phyloP scores from a whole-genome alignment of 2,888 invertebrate species.

The Campaea margaritaria region DNA sequence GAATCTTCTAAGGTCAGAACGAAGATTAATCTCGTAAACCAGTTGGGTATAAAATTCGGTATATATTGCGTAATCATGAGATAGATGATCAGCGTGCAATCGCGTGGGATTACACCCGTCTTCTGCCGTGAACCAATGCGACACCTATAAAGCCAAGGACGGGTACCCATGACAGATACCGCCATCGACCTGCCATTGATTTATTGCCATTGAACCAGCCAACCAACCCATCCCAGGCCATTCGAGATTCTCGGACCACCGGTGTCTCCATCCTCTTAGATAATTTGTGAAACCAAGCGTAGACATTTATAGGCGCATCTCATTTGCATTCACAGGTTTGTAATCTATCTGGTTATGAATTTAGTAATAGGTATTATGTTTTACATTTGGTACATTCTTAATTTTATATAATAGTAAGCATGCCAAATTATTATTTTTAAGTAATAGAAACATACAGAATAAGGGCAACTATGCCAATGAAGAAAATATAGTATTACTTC shows the following conservation, averaged over 20 bases:
- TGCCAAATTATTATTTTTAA: no score
- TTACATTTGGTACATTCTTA: neutral
- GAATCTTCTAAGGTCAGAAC: constrained; percentile 53
- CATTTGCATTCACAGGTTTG: constrained; percentile 6
- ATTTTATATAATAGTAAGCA: no score
- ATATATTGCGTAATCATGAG: constrained; percentile 61
- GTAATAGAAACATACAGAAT: neutral
- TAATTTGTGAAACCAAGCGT: constrained; percentile 14
- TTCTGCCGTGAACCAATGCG: constrained; percentile 56
- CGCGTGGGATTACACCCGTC: constrained; percentile 61
- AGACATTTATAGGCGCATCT: constrained; percentile 10
- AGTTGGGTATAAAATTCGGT: constrained; percentile 58
- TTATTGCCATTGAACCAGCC: constrained; percentile 60
- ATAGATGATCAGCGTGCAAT: constrained; percentile 57
- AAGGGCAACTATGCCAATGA: neutral
- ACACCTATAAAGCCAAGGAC: constrained; percentile 75
- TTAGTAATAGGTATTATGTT: neutral
- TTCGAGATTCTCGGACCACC: constrained; percentile 12
- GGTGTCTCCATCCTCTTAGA: constrained; percentile 9
- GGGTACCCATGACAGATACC: constrained; percentile 41
- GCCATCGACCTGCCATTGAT: constrained; percentile 53
- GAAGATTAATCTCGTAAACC: constrained; percentile 63
- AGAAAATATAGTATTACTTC: constrained; percentile 13
- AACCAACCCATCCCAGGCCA: constrained; percentile 41
- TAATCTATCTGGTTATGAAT: neutral